Percentiles rank a stretch among this genome's conserved stretches.
Conservation (phyloP, 2,888 invertebrate species). For the Hydraecia micacea region DNA sequence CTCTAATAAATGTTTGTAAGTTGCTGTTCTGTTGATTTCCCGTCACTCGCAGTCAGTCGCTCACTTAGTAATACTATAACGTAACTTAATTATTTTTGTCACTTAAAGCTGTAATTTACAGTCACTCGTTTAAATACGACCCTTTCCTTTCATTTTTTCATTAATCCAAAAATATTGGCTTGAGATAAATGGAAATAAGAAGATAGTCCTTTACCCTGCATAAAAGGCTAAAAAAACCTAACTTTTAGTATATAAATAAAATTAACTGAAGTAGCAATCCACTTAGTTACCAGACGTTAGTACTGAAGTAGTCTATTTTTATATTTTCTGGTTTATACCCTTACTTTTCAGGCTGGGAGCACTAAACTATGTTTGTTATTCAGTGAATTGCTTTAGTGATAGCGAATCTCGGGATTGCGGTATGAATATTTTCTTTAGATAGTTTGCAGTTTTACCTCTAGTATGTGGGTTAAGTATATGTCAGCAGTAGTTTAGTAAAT, state of each 20-base stretch:
- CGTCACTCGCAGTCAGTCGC: too few species aligned
- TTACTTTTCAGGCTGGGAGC: constrained; percentile 1
- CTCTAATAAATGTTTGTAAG: too few species aligned
- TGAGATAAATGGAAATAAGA: not conserved
- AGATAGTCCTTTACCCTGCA: not conserved
- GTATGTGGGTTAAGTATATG: not conserved
- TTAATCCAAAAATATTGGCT: constrained; percentile 16
- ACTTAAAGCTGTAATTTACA: too few species aligned
- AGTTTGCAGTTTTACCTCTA: not conserved
- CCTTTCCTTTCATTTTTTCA: too few species aligned
- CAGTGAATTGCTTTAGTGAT: constrained; percentile 47
- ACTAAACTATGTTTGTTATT: constrained; percentile 41
- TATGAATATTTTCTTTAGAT: constrained; percentile 39
- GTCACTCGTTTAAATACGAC: too few species aligned
- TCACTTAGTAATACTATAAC: too few species aligned
- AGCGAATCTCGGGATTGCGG: constrained; percentile 41
- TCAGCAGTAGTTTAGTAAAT: not conserved
- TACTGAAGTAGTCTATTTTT: constrained; percentile 19
- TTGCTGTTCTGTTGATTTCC: too few species aligned
- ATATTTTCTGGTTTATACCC: constrained; percentile 31
- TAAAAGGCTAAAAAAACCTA: not conserved
- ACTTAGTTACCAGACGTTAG: constrained; percentile 15
- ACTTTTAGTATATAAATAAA: constrained; percentile 16
- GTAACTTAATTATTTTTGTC: too few species aligned
- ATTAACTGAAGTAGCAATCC: constrained; percentile 20